phyloP scores from a whole-genome alignment of 92 coral and sea anemone species.

The Umimayanthus chanpuru region DNA sequence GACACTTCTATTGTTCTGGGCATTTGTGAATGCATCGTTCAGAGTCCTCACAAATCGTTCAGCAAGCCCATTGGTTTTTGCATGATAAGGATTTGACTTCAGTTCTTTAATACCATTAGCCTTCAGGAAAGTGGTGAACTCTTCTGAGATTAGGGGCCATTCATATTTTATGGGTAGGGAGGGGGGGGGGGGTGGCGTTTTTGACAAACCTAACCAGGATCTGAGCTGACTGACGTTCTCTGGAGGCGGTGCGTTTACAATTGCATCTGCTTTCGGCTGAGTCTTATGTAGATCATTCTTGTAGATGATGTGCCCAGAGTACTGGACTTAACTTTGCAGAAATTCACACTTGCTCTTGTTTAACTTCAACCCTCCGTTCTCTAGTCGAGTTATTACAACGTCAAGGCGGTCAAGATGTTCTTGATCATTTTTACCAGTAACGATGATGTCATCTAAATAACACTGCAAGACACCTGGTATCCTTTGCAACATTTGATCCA shows the following conservation, averaged over 20 bases:
- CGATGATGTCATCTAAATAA: too few relatives aligned
- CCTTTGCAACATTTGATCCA: not conserved
- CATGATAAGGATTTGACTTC: constrained; percentile 40
- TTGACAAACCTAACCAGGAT: constrained; percentile 49
- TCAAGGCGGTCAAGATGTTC: constrained; percentile 13
- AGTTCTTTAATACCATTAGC: not conserved
- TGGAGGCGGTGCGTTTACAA: constrained; percentile 48
- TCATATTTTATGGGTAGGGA: constrained; percentile 51
- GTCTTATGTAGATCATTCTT: constrained; percentile 47
- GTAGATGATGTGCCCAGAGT: constrained; percentile 50
- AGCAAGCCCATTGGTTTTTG: constrained; percentile 21
- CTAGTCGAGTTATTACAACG: constrained; percentile 34
- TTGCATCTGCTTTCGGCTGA: constrained; percentile 47
- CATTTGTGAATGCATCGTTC: constrained; percentile 16
- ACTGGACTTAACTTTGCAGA: constrained; percentile 19
- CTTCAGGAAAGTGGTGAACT: not conserved
- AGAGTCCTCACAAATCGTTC: constrained; percentile 36
- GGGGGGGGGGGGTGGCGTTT: constrained; percentile 30
- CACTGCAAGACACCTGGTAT: too few relatives aligned
- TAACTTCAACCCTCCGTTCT: constrained; percentile 5
- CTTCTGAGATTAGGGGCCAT: constrained; percentile 14
- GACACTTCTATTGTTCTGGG: constrained; percentile 3
- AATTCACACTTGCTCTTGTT: constrained; percentile 39
- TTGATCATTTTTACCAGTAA: constrained; percentile 28
- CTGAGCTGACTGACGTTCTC: constrained; percentile 50